Evolutionary conservation across 2,888 invertebrate genomes (phyloP), one percentile per base, ranked within the genome.

Genomic region (Philhelius pedissequus): DNA sequence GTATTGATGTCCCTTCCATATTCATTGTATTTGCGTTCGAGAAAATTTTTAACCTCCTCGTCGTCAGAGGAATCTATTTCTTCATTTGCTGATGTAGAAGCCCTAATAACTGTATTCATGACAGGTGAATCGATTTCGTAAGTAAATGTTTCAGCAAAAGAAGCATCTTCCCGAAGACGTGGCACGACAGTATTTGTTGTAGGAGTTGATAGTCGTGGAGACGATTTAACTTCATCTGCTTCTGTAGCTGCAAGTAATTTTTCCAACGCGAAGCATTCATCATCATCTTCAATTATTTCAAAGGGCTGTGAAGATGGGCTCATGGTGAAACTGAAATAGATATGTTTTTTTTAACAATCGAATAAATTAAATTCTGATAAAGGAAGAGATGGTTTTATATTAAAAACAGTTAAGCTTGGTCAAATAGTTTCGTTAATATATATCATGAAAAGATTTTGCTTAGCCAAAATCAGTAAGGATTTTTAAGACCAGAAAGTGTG

Each of bases 1-100:
- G 94, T 93, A 89, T 96, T 96, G 18, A 96, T 93, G 75, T 93
- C 92, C 70, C 93, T 92, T 0, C 97, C 97, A 89, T 93, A 95
- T 78, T 95, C 94, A 88, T 94, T 94, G 89, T 96, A 96, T 87
- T 94, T 95, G 86, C 93, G 92, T 88, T 95, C 94, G n/a, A 95
- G 94, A 88, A 94, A 95, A 91, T 96, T 94, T 88, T 94, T 93
- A 84, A 94, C 94, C 87, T 95, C 95, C 90, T 97, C 97, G 86
- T 97, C 96, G 87, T 97, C 97, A 0, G 96, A 96, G 0, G 96
- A 96, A 89, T 97, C 96, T 7, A 90, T 60, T 7, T 91, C 91
- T 18, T 90, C 90, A 27, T 54, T 6, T 1, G 27, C 13, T 1
- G 52, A 2, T 5, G n/a, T 22, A 6, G 48, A 38, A 1, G 54